phyloP scores from a whole-genome alignment of 2,113 vertebrate genomes.

The Archocentrus centrarchus region DNA sequence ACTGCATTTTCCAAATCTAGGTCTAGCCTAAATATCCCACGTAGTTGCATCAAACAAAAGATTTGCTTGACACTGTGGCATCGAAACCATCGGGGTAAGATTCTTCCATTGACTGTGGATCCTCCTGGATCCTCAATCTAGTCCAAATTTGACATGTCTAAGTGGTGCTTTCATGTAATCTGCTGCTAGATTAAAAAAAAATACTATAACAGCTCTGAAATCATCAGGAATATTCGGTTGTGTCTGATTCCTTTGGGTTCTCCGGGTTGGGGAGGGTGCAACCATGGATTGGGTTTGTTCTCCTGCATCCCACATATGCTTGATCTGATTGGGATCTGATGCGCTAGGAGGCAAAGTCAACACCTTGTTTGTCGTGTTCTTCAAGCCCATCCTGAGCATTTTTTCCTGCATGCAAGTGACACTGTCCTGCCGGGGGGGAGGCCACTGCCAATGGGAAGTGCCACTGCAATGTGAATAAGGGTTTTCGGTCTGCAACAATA shows the following conservation, averaged over 20 bases:
- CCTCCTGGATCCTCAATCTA: background rate
- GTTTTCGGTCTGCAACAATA: background rate
- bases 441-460: background rate
- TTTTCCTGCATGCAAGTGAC: fast-evolving
- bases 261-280: background rate
- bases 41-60: background rate
- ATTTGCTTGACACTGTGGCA: background rate
- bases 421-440: background rate
- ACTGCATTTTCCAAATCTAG: background rate
- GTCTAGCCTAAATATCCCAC: background rate
- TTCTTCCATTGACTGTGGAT: background rate
- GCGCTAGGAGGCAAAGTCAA: background rate
- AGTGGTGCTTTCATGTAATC: background rate
- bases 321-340: background rate
- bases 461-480: background rate
- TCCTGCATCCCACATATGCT: too few relatives aligned
- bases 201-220: background rate
- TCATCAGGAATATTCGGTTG: background rate
- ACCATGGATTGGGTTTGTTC: background rate
- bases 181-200: background rate
- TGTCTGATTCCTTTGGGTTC: background rate
- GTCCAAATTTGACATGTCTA: background rate
- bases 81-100: background rate
- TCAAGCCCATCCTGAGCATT: background rate
- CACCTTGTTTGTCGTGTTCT: background rate